Base-by-base conservation (phyloP, 2,888 invertebrate genomes). In the Scrobipalpa atriplicella region DNA sequence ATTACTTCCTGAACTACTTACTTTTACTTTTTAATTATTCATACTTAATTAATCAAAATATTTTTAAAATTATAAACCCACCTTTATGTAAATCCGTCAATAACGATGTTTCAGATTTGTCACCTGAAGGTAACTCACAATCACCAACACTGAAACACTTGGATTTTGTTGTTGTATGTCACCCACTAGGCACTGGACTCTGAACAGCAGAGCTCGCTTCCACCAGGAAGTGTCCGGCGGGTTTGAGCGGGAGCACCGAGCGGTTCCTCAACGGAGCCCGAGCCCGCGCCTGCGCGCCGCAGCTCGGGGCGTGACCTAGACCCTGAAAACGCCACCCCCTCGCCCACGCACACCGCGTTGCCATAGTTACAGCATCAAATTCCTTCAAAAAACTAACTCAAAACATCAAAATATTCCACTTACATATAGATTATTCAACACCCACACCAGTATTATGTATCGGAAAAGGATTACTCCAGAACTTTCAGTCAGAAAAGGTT, bases 271-370 rank as follows among this genome's bases (percentile, higher is more conserved):
- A 78, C 72, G 78, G 72, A 75, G 81, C 81, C 71, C 72, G 52
- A 69, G 74, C 75, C 79, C 87, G 87, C 91, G 90, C 92, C 77
- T 82, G 93, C 93, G 92, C 81, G 36, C 39, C 67, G 38, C 67
- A 65, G 72, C 62, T 81, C 78, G 81, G 92, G 93, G 93, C 93
- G 93, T 93, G 89, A 93, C 93, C 93, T 93, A 93, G 93, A 93
- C 93, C 93, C 89, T 93, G 93, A 90, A 89, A 87, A 81, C 75
- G 72, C 75, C 89, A 87, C 88, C 90, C 87, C 83, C 82, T 84
- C 82, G 83, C 92, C 92, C 84, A 90, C 89, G 80, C 87, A 75
- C 69, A 78, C 76, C 78, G 66, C 67, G 87, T 91, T 78, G 38
- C 86, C 82, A 90, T 90, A 80, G 89, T 73, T 78, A 90, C 90